Conservation (phyloP, 2,113 vertebrate genomes). For the Muscicapa adusta region DNA sequence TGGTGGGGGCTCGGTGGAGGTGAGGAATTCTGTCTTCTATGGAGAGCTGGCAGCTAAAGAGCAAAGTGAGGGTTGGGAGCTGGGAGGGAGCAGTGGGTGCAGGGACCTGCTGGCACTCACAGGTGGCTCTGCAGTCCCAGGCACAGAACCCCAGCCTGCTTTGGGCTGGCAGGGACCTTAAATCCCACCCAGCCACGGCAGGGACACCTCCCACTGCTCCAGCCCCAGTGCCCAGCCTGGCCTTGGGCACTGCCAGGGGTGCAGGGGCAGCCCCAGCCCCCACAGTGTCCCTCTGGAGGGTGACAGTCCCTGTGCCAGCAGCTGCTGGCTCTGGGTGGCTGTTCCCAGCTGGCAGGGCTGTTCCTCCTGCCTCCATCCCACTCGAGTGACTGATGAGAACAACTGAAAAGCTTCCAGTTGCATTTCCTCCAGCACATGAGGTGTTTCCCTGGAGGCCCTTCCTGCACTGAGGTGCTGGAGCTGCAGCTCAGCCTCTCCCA, state of each 20-base stretch:
- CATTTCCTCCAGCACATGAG: neutral
- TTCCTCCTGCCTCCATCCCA: neutral
- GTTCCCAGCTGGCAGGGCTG: neutral
- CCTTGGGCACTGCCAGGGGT: neutral
- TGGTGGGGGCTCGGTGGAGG: neutral
- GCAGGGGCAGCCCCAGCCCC: neutral
- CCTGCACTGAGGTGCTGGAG: neutral
- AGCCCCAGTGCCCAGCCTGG: neutral
- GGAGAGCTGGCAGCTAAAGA: neutral
- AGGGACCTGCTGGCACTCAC: neutral
- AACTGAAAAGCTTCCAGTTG: neutral
- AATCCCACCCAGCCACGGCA: neutral
- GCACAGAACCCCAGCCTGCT: neutral
- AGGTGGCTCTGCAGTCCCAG: neutral
- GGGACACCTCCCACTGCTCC: neutral
- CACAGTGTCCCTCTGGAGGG: neutral
- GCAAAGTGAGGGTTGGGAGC: neutral
- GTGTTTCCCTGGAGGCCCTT: neutral
- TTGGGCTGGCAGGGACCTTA: neutral
- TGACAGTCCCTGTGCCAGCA: neutral
- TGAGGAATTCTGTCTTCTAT: neutral
- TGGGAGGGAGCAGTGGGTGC: neutral
- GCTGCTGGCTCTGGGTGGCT: neutral
- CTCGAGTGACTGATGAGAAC: neutral
- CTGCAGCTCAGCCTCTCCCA: neutral